Evolutionary conservation across 1,140 invertebrate genomes (phyloP).

Genomic region (Brachionus manjavacas): DNA sequence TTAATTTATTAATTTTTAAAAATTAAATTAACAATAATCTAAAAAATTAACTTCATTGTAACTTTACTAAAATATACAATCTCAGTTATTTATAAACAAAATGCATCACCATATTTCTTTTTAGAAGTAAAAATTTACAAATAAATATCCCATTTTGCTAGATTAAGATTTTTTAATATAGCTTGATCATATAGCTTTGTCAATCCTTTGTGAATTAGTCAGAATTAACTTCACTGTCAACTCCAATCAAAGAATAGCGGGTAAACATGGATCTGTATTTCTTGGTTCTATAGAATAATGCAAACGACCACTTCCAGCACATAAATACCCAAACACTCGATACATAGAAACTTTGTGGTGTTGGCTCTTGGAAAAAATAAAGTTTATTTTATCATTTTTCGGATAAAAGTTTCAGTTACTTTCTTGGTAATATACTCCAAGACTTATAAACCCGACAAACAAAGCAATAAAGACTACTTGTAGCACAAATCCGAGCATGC

Average conservation of each 20-base stretch:
- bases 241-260: conserved; percentile 31
- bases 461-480: not conserved
- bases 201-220: not conserved
- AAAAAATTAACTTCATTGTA: not conserved
- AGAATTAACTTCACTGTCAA: conserved; percentile 27
- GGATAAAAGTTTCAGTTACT: not conserved
- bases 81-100: not conserved
- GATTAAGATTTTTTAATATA: not conserved
- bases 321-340: conserved; percentile 34
- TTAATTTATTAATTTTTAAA: not conserved
- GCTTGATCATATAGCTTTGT: no score
- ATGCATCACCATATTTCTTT: not conserved
- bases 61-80: not conserved
- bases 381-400: not conserved
- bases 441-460: not conserved
- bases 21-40: not conserved
- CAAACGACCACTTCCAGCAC: conserved; percentile 39
- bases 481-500: not conserved
- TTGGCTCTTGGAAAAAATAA: not conserved
- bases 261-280: conserved; percentile 40
- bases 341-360: not conserved
- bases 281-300: conserved; percentile 21
- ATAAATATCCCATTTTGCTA: not conserved
- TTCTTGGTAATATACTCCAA: conserved; percentile 3
- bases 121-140: not conserved